Conservation (phyloP, 2,113 vertebrate species). For the Muntiacus muntjak region DNA sequence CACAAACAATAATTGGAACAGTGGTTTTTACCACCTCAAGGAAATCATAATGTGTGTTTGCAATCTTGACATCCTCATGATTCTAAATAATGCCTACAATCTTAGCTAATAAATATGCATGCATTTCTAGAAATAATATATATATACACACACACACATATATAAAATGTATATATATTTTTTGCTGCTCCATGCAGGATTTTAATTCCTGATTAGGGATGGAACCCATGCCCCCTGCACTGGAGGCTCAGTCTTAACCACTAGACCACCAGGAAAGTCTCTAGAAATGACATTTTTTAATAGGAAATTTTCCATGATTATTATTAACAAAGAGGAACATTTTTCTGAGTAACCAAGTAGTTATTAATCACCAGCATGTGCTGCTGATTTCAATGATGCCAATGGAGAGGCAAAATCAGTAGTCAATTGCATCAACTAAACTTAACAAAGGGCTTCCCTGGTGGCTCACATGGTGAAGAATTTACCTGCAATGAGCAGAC, state of each 20-base stretch:
- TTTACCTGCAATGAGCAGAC: neutral
- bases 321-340: neutral
- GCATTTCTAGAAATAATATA: neutral
- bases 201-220: neutral
- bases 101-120: neutral
- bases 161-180: neutral
- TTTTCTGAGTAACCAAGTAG: neutral
- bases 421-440: neutral
- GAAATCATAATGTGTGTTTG: neutral
- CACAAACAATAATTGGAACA: neutral
- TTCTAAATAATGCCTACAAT: neutral
- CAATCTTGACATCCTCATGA: neutral
- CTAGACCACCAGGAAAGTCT: neutral
- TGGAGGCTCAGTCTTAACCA: neutral
- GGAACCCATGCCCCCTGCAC: neutral
- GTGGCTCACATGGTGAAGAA: neutral
- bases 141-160: rapidly evolving
- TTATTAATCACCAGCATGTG: neutral
- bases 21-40: neutral
- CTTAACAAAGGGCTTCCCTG: neutral
- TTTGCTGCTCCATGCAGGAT: neutral
- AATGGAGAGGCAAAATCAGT: neutral
- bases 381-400: neutral
- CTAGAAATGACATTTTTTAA: neutral
- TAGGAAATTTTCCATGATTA: neutral